These are phyloP conservation scores for Ailuropoda melanoleuca DNA, from an alignment of 2,113 vertebrate species.

Conservation along the genomic window DNA sequence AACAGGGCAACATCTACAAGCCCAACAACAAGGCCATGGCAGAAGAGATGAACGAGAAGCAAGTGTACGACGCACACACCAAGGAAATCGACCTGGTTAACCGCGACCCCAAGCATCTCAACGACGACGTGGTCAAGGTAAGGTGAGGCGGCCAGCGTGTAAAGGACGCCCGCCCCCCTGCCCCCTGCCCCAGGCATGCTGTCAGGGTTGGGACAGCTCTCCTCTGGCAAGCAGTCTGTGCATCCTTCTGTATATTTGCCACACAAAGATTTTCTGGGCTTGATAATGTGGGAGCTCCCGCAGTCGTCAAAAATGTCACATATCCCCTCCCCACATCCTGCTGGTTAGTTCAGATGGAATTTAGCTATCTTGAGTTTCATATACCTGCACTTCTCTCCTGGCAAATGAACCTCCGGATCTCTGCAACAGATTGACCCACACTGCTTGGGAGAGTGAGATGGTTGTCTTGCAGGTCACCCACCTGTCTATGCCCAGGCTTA, in stretches of 20 bases:
- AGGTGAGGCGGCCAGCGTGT: background rate
- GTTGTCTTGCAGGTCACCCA: background rate
- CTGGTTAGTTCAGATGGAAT: background rate
- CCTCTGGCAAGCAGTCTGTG: background rate
- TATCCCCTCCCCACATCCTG: background rate
- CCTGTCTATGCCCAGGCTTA: background rate
- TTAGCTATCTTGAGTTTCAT: background rate
- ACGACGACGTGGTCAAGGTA: conserved; percentile 98
- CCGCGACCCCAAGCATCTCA: conserved; percentile 95
- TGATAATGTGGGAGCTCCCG: background rate
- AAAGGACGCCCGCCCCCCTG: background rate
- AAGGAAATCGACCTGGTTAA: conserved; percentile 99
- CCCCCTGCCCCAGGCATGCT: background rate
- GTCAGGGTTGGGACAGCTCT: background rate
- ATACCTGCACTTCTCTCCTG: background rate
- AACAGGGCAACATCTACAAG: conserved; percentile 99
- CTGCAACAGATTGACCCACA: background rate
- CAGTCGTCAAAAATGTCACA: background rate
- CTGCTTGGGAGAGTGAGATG: background rate
- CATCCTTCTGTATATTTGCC: background rate
- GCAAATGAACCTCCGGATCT: background rate
- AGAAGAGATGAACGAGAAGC: conserved; percentile 93
- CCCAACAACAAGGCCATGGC: conserved; percentile 98
- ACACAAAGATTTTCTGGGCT: background rate
- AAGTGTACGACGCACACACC: conserved; percentile 93